Conservation (phyloP, 2,888 invertebrate species). For the Cryptocheilus praepositus region DNA sequence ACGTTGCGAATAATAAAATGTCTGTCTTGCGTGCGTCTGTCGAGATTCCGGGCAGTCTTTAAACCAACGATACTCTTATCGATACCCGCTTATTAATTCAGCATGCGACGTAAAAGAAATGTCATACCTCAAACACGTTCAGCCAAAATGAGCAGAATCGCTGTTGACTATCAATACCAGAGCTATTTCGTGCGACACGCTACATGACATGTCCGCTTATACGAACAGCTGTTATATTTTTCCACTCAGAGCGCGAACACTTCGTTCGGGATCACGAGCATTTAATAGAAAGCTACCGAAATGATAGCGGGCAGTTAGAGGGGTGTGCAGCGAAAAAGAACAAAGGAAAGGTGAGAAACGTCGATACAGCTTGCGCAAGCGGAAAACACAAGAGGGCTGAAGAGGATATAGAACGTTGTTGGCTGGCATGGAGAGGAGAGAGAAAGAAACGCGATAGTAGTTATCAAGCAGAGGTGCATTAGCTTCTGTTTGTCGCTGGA, state of each 20-base stretch:
- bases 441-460: slow-evolving; percentile 35
- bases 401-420: not conserved
- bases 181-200: no score
- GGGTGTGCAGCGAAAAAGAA: slow-evolving; percentile 9
- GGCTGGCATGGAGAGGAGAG: slow-evolving; percentile 6
- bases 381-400: not conserved
- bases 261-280: not conserved
- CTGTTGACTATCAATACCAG: no score
- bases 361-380: slow-evolving; percentile 8
- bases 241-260: no score
- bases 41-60: no score
- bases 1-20: slow-evolving; percentile 20
- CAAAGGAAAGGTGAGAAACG: slow-evolving; percentile 8
- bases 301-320: slow-evolving; percentile 12
- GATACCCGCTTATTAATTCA: no score
- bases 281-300: not conserved
- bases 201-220: no score
- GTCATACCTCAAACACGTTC: no score
- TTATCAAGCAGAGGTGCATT: slow-evolving; percentile 62
- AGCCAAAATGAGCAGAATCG: no score
- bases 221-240: not conserved
- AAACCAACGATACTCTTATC: no score
- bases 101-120: no score
- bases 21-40: not conserved
- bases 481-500: slow-evolving; percentile 56